Evolutionary conservation across 2,797 vertebrate genomes (phyloP).

Genomic region (Takifugu ocellatus): DNA sequence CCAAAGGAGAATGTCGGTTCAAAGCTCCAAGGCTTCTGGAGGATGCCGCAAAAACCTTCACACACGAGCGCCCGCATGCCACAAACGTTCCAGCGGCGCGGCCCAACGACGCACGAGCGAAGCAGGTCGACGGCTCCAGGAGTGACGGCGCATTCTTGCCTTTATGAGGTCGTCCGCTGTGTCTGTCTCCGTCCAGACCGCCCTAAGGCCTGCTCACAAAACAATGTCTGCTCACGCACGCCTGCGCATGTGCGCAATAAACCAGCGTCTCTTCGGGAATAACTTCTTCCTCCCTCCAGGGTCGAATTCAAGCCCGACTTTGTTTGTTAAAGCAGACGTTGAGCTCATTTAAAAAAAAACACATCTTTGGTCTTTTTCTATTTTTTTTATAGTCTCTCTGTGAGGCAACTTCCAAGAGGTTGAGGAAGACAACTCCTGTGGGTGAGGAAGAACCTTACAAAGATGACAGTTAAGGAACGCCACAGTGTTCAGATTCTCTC

Average conservation of each 20-base stretch:
- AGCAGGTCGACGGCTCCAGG: constrained; percentile 2
- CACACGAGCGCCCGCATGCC: neutral
- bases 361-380: constrained; percentile 12
- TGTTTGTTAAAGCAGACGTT: constrained; percentile 6
- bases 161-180: constrained; percentile 13
- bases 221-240: constrained; percentile 22
- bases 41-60: neutral
- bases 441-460: neutral
- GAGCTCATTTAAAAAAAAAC: neutral
- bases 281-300: constrained; percentile 23
- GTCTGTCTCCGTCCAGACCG: constrained; percentile 27
- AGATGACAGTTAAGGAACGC: neutral
- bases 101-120: neutral
- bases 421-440: constrained; percentile 3
- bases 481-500: constrained; percentile 28
- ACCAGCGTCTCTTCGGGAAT: constrained; percentile 23
- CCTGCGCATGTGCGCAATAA: constrained; percentile 10
- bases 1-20: neutral
- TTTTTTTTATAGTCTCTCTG: constrained; percentile 17
- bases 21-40: neutral
- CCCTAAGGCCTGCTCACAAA: constrained; percentile 34
- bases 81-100: neutral
- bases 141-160: constrained; percentile 29
- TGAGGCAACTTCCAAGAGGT: neutral
- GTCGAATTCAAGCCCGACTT: constrained; percentile 21